These are phyloP conservation scores for Nannospalax galili DNA, from an alignment of 2,113 vertebrate species.

Conservation along the genomic window DNA sequence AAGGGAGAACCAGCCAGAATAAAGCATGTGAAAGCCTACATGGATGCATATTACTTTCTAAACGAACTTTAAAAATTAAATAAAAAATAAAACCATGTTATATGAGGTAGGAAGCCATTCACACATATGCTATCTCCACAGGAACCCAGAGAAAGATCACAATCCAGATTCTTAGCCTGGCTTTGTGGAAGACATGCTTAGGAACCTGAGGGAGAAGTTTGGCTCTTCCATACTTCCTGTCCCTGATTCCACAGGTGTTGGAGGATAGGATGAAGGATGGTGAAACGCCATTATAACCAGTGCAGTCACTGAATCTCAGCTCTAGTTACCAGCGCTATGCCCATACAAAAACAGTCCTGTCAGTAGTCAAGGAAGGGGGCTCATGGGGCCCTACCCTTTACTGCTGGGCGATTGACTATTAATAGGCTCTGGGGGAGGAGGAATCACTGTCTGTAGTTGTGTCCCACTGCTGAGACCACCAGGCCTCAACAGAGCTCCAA, in stretches of 20 bases:
- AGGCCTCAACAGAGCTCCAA: background rate
- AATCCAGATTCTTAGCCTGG: background rate
- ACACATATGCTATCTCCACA: background rate
- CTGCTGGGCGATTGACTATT: background rate
- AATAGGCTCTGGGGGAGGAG: background rate
- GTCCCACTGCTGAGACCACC: background rate
- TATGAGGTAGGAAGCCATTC: background rate
- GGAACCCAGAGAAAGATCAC: background rate
- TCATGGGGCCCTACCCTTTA: background rate
- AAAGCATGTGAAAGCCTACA: too few species aligned
- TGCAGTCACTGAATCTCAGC: background rate
- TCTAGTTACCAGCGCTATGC: background rate
- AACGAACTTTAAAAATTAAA: background rate
- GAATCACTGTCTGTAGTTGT: background rate
- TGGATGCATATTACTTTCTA: too few species aligned
- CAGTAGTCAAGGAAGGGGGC: background rate
- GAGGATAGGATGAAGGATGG: background rate
- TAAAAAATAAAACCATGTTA: background rate
- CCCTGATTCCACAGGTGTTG: background rate
- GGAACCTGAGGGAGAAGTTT: background rate
- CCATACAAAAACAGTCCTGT: background rate
- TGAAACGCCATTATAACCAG: background rate
- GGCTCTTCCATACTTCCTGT: background rate
- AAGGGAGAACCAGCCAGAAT: too few species aligned
- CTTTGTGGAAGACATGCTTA: background rate